phyloP scores from a whole-genome alignment of 1,140 invertebrate genomes.

The Drosophila nigrodunni region DNA sequence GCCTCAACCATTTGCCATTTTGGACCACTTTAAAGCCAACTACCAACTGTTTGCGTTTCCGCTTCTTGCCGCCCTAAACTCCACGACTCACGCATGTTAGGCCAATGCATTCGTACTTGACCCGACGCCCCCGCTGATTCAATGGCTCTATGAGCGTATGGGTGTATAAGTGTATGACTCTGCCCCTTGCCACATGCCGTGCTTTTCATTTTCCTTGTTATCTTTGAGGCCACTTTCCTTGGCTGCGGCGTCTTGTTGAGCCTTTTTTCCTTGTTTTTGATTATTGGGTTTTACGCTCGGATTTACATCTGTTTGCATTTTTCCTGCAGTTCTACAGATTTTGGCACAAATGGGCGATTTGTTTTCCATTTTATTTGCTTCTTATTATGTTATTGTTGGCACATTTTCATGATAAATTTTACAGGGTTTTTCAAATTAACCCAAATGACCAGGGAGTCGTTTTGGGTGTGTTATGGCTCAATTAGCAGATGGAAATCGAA shows the following conservation, averaged over 20 bases:
- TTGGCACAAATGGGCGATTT: slow-evolving; percentile 64
- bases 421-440: slow-evolving; percentile 28
- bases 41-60: slow-evolving; percentile 60
- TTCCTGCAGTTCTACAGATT: slow-evolving; percentile 7
- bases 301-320: slow-evolving; percentile 82
- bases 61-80: slow-evolving; percentile 27
- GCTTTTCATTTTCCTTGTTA: slow-evolving; percentile 58
- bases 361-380: slow-evolving; percentile 59
- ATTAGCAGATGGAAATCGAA: slow-evolving; percentile 34
- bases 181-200: slow-evolving; percentile 58
- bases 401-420: slow-evolving; percentile 45
- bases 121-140: slow-evolving; percentile 66
- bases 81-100: slow-evolving; percentile 14
- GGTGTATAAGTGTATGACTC: not conserved
- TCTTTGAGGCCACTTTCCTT: slow-evolving; percentile 35
- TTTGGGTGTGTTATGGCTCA: slow-evolving; percentile 31
- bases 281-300: slow-evolving; percentile 71
- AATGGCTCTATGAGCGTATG: not conserved
- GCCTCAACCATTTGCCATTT: not conserved
- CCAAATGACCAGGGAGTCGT: slow-evolving; percentile 27
- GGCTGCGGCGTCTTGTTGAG: slow-evolving; percentile 37
- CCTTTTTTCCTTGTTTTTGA: slow-evolving; percentile 26
- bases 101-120: slow-evolving; percentile 68
- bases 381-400: slow-evolving; percentile 37
- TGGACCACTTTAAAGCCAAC: slow-evolving; percentile 36